Percentiles rank a stretch among this genome's conserved stretches.
Conservation (phyloP, 1,140 invertebrate genomes). For the Drosophila orena region DNA sequence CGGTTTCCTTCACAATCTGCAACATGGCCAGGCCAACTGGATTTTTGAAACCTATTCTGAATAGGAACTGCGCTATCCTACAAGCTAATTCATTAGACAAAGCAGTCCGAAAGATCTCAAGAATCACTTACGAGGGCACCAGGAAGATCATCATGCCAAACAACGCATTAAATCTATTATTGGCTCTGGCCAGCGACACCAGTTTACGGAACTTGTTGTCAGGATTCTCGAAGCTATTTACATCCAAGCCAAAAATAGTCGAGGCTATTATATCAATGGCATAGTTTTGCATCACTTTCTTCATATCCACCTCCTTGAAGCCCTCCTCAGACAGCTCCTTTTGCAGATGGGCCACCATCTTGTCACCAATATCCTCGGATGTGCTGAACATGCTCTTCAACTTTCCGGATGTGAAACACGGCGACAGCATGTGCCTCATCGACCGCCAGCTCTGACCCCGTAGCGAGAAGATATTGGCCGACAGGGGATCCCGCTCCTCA, state of each 20-base stretch:
- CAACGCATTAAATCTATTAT: conserved; percentile 20
- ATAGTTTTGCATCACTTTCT: conserved; percentile 61
- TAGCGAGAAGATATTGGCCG: conserved; percentile 84
- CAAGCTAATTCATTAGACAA: neutral
- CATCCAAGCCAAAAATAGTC: conserved; percentile 72
- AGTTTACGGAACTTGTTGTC: conserved; percentile 67
- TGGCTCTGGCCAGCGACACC: conserved; percentile 11
- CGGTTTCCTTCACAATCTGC: conserved; percentile 86
- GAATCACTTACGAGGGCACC: conserved; percentile 61
- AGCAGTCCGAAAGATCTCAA: neutral
- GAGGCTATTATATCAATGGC: conserved; percentile 77
- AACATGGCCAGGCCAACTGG: conserved; percentile 39
- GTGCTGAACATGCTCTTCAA: conserved; percentile 86
- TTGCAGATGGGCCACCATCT: conserved; percentile 69
- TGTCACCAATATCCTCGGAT: conserved; percentile 84
- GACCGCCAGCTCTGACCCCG: conserved; percentile 86
- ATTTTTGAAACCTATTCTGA: conserved; percentile 55
- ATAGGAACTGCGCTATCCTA: conserved; percentile 54
- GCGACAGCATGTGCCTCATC: conserved; percentile 86
- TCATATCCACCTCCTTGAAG: conserved; percentile 57
- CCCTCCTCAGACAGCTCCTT: conserved; percentile 47
- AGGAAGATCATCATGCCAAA: conserved; percentile 64
- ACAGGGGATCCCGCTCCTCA: conserved; percentile 78
- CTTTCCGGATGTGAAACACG: conserved; percentile 87
- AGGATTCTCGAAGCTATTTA: conserved; percentile 70